Evolutionary conservation across 2,888 invertebrate species (phyloP), one percentile per base, ranked within the genome.

Genomic region (Lomographa bimaculata): DNA sequence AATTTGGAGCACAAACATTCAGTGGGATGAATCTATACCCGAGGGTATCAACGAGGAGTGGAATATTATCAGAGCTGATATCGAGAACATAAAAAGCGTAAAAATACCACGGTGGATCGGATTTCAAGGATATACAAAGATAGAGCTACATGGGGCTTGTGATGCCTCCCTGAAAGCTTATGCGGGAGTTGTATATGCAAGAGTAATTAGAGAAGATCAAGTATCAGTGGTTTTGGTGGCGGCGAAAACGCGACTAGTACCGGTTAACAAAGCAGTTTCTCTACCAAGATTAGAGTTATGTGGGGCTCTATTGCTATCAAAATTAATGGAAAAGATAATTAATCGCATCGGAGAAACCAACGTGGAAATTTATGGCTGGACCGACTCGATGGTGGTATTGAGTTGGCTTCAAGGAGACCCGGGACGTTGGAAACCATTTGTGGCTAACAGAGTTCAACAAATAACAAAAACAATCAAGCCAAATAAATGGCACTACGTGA

Each of bases 361-460:
- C 4, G 14, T 14, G 4, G 14, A 43, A 16, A 34, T 18, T 3
- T 45, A 36, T 20, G 45, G 45, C 3, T 55, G 53, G 52, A 24
- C 17, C 1, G 55, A 55, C 27, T 54, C 54, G 0, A 49, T 24
- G 20, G 49, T 36, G 3, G 51, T 47, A 2, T 23, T 55, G 5
- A 48, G 39, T 8, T 54, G 57, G 51, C 11, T 57, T 8, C 17
- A 46, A 7, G 51, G 51, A 3, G 44, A 43, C 3, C 30, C 46
- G 1, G 19, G 8, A 2, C 34, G 46, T 4, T 53, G 48, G 56
- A 53, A 53, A 9, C 33, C 46, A 5, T 57, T 52, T 28, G 52
- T 57, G 4, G 46, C 52, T 1, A 54, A 57, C 12, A 14, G 54
- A 24, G 41, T 46, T 1, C 19, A 7, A n/a, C 8, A 47, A 7